phyloP scores from a whole-genome alignment of 1,140 invertebrate genomes.

The Drosophila navojoa region DNA sequence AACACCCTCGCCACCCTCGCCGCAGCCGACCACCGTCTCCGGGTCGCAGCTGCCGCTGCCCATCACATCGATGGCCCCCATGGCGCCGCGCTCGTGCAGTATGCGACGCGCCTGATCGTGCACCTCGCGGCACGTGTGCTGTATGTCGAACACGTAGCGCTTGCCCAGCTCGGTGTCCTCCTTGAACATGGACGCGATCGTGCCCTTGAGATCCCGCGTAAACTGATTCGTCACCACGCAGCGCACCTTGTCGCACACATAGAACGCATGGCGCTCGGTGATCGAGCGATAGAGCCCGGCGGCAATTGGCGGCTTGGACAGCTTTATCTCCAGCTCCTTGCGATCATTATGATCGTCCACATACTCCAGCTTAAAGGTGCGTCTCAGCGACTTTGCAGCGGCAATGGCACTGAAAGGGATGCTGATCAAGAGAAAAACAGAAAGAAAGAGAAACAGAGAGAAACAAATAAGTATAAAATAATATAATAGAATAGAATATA shows the following conservation, averaged over 20 bases:
- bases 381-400: constrained; percentile 90
- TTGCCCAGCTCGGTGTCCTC: constrained; percentile 93
- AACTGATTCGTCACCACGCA: constrained; percentile 94
- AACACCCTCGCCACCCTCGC: constrained; percentile 14
- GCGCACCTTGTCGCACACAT: constrained; percentile 94
- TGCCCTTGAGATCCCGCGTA: constrained; percentile 94
- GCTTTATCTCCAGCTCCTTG: constrained; percentile 90
- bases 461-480: background rate
- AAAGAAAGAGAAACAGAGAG: constrained; percentile 24
- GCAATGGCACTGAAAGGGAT: constrained; percentile 93
- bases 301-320: constrained; percentile 90
- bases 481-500: too few species aligned
- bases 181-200: constrained; percentile 95
- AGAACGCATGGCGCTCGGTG: constrained; percentile 95
- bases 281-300: constrained; percentile 93
- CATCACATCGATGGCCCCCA: constrained; percentile 26
- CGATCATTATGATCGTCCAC: constrained; percentile 88
- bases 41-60: constrained; percentile 22
- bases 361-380: constrained; percentile 90
- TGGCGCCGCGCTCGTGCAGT: constrained; percentile 85
- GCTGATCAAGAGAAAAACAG: too few species aligned
- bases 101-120: constrained; percentile 92
- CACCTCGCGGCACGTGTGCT: constrained; percentile 93
- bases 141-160: constrained; percentile 95
- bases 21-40: background rate